These are phyloP conservation scores for Dryomyza anilis DNA, from an alignment of 2,888 invertebrate species.

Conservation along the genomic window DNA sequence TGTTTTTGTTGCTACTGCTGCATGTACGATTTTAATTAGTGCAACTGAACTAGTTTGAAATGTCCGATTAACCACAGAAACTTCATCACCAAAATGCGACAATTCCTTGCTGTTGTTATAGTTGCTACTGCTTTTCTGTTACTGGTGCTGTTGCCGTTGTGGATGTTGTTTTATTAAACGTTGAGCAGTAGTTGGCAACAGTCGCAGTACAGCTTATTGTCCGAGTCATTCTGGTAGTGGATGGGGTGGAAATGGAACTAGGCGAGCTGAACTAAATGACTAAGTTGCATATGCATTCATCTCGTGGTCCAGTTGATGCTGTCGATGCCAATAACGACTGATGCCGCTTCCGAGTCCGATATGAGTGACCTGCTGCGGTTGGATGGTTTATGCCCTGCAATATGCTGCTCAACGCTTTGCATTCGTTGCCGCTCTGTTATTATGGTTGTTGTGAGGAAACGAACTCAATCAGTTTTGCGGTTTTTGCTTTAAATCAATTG, in stretches of 20 bases:
- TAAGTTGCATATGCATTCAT: no score
- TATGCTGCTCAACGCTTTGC: not conserved
- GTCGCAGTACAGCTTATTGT: not conserved
- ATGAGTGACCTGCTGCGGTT: not conserved
- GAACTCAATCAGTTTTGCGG: constrained; percentile 39
- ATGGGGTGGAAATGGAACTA: no score
- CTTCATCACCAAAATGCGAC: constrained; percentile 35
- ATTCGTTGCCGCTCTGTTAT: no score
- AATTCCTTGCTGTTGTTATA: not conserved
- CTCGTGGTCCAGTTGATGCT: no score
- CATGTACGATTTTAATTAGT: constrained; percentile 54
- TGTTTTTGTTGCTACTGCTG: not conserved
- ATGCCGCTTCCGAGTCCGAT: no score
- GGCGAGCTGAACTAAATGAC: no score
- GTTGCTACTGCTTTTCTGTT: not conserved
- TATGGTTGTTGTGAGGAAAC: constrained; percentile 7
- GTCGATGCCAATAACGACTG: no score
- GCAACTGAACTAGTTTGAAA: constrained; percentile 47
- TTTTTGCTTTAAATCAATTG: constrained; percentile 19
- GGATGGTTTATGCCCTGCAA: not conserved
- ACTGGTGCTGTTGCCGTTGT: not conserved
- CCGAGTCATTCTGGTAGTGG: not conserved
- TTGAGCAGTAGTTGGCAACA: not conserved
- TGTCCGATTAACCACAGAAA: constrained; percentile 53
- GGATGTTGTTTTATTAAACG: not conserved